Evolutionary conservation across 2,113 vertebrate species (phyloP), one percentile per base, ranked within the genome.

Genomic region (Ailuropoda melanoleuca): DNA sequence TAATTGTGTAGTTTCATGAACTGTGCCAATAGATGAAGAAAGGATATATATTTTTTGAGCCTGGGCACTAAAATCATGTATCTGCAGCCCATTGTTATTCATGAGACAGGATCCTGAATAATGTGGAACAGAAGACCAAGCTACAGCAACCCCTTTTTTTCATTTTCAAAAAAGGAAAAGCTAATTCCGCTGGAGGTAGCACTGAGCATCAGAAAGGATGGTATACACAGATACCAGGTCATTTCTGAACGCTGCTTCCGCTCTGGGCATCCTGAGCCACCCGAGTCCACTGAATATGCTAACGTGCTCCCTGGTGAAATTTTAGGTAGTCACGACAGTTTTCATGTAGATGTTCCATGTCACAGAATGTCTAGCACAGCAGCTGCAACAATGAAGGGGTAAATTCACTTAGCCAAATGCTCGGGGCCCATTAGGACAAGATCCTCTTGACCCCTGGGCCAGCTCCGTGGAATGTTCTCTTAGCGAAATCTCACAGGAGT

Each of bases 401-500:
- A 26, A 90, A 43, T 43, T 48, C 37, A 60, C n/a, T n/a, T 34
- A 48, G 34, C 39, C 26, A 55, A 55, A 37, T 4, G 24, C 43
- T 7, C 10, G 58, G 26, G 43, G 29, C 50, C 46, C 31, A 31
- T 6, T 11, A 18, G 31, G 48, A 55, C 31, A 68, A 78, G 89
- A 55, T 10, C 39, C 8, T 39, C 6, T 14, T 0, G 3, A 24
- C 1, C 46, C 75, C 64, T 5, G 31, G 53, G 48, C 11, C 60
- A 53, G 8, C 64, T 53, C 17, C 37, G 58, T 75, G 10, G 5
- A 68, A 21, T 3, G 6, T 29, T 66, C 75, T 26, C 19, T 74
- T 18, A 31, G 88, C 39, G 68, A 17, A 72, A 60, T 11, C 46
- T 53, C 77, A 43, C 1, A 55, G 37, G 53, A 10, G 62, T 6